phyloP scores from a whole-genome alignment of 2,113 vertebrate species.

The Accipiter virgatus region DNA sequence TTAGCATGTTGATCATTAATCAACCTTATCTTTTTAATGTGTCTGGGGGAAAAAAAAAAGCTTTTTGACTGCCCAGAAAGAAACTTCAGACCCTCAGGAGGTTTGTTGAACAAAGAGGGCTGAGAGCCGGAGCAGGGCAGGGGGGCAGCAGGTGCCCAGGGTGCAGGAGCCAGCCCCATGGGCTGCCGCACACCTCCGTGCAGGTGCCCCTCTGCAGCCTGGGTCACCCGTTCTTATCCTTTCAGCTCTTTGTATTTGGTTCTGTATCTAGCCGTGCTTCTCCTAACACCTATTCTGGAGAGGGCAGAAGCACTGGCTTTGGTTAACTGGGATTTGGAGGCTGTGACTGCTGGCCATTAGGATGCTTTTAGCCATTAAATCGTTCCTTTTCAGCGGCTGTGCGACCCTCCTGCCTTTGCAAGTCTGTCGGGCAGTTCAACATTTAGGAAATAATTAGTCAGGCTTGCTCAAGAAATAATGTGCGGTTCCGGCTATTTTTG shows the following conservation, averaged over 20 bases:
- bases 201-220: not conserved
- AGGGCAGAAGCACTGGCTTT: not conserved
- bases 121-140: not conserved
- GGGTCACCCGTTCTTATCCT: not conserved
- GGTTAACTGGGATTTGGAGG: not conserved
- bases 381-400: not conserved
- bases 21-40: not conserved
- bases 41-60: not conserved
- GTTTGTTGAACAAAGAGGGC: not conserved
- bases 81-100: not conserved
- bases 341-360: not conserved
- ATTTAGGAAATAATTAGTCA: not conserved
- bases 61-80: not conserved
- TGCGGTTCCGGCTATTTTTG: not conserved
- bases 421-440: not conserved
- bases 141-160: not conserved
- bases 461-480: not conserved
- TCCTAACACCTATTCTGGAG: not conserved
- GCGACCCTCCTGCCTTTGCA: fast-evolving
- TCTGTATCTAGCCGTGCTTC: fast-evolving
- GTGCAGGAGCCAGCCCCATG: fast-evolving
- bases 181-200: not conserved
- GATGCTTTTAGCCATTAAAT: not conserved
- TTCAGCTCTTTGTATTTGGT: not conserved
- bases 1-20: not conserved